A percentile compares a stretch with the other conserved stretches of the same genome.
Conservation (phyloP, 1,140 invertebrate species). For the Panulirus ornatus region DNA sequence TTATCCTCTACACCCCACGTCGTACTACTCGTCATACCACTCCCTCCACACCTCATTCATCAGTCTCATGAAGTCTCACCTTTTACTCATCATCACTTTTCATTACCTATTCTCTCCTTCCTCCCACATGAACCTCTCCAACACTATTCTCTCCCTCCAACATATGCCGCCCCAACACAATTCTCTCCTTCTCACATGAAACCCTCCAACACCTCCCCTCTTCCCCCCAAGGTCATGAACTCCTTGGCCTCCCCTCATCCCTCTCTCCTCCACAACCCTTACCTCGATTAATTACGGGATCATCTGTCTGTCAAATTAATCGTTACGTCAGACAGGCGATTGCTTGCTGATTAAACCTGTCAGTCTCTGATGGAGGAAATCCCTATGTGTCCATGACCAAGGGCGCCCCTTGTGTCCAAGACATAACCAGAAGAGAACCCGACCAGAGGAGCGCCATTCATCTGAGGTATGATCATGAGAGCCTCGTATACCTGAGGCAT, state of each 20-base stretch:
- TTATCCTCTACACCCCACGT: no score
- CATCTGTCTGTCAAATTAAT: constrained; percentile 65
- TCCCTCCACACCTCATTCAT: no score
- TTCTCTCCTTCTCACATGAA: neutral
- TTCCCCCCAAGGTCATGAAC: no score
- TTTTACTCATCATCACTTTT: no score
- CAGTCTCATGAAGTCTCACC: no score
- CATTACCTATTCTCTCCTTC: neutral
- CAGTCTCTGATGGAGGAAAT: neutral
- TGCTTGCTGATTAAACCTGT: constrained; percentile 65
- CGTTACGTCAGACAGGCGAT: constrained; percentile 56
- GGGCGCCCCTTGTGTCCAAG: no score
- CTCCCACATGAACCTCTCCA: neutral
- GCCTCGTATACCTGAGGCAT: no score
- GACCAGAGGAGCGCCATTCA: no score
- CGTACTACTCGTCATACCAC: no score
- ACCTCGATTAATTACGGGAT: constrained; percentile 52
- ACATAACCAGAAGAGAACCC: no score
- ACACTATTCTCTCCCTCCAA: neutral
- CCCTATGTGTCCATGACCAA: neutral
- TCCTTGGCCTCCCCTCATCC: neutral
- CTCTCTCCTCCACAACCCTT: neutral
- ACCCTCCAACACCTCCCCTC: neutral
- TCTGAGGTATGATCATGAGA: no score
- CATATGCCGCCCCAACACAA: neutral